Evolutionary conservation across 2,113 vertebrate species (phyloP).

Genomic region (Aspidoscelis tigris): DNA sequence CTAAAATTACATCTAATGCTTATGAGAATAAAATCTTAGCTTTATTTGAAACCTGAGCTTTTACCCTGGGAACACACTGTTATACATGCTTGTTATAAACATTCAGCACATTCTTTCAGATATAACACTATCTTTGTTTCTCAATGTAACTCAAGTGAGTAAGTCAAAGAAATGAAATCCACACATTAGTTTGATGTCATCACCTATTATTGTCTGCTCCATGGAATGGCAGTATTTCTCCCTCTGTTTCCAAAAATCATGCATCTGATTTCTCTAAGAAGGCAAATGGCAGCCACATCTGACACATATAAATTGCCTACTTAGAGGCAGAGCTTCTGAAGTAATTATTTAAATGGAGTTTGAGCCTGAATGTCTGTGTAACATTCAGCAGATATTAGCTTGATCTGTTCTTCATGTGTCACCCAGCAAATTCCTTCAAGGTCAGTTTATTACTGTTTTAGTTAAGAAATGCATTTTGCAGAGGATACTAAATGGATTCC

Average conservation of each 20-base stretch:
- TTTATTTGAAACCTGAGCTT: slow-evolving; percentile 38
- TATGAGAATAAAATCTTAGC: slow-evolving; percentile 29
- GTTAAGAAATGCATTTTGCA: slow-evolving; percentile 23
- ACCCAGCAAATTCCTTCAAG: slow-evolving; percentile 44
- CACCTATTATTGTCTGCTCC: slow-evolving; percentile 7
- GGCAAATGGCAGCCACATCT: slow-evolving; percentile 40
- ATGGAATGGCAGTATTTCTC: neutral
- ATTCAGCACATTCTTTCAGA: slow-evolving; percentile 38
- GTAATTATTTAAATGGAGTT: slow-evolving; percentile 52
- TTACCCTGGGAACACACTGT: neutral
- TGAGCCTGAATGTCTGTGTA: slow-evolving; percentile 46
- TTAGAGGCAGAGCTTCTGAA: slow-evolving; percentile 42
- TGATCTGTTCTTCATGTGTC: slow-evolving; percentile 30
- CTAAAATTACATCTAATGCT: neutral
- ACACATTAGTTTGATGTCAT: slow-evolving; percentile 13
- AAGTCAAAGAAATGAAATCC: slow-evolving; percentile 35
- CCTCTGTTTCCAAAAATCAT: slow-evolving; percentile 13
- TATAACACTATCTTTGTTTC: slow-evolving; percentile 46
- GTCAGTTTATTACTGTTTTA: slow-evolving; percentile 39
- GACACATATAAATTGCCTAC: slow-evolving; percentile 52
- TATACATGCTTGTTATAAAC: slow-evolving; percentile 13
- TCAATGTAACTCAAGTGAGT: slow-evolving; percentile 43
- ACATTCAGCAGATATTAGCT: slow-evolving; percentile 43
- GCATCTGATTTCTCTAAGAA: slow-evolving; percentile 38
- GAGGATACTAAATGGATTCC: neutral